These are phyloP conservation scores for Salvator merianae DNA, from an alignment of 2,113 vertebrate genomes.

Conservation along the genomic window DNA sequence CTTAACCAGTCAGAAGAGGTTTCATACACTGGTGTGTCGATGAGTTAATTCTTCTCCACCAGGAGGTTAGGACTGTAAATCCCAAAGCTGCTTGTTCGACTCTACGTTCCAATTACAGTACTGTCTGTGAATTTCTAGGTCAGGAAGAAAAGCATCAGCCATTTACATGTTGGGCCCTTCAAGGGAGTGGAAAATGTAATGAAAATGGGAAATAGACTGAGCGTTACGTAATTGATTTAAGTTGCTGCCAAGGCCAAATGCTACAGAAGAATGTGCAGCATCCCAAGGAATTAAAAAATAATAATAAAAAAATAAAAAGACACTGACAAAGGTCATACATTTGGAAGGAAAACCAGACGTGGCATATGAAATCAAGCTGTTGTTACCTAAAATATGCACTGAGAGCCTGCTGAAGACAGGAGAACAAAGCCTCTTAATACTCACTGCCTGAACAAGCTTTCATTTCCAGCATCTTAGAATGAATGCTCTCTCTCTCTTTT, in stretches of 20 bases:
- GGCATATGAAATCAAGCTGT: not conserved
- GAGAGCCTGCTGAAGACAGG: not conserved
- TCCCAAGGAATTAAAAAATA: not conserved
- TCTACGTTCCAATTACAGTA: slow-evolving; percentile 51
- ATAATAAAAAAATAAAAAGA: not conserved
- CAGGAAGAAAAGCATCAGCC: slow-evolving; percentile 35
- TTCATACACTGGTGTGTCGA: slow-evolving; percentile 55
- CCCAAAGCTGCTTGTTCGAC: slow-evolving; percentile 50
- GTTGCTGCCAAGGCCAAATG: not conserved
- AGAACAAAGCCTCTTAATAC: slow-evolving; percentile 14
- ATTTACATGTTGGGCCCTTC: slow-evolving; percentile 48
- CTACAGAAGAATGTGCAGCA: slow-evolving; percentile 5
- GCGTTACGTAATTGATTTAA: slow-evolving; percentile 35
- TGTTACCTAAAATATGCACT: not conserved
- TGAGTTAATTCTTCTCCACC: slow-evolving; percentile 61
- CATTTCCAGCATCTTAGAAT: not conserved
- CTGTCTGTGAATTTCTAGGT: slow-evolving; percentile 59
- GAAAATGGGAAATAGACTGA: slow-evolving; percentile 43
- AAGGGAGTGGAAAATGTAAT: slow-evolving; percentile 45
- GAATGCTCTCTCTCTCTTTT: not conserved
- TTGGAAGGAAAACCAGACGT: not conserved
- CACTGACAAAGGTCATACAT: not conserved
- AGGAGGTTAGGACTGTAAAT: slow-evolving; percentile 57
- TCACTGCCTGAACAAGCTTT: not conserved
- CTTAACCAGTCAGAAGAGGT: not conserved